phyloP scores from a whole-genome alignment of 2,113 vertebrate genomes.

The Thamnaconus septentrionalis region DNA sequence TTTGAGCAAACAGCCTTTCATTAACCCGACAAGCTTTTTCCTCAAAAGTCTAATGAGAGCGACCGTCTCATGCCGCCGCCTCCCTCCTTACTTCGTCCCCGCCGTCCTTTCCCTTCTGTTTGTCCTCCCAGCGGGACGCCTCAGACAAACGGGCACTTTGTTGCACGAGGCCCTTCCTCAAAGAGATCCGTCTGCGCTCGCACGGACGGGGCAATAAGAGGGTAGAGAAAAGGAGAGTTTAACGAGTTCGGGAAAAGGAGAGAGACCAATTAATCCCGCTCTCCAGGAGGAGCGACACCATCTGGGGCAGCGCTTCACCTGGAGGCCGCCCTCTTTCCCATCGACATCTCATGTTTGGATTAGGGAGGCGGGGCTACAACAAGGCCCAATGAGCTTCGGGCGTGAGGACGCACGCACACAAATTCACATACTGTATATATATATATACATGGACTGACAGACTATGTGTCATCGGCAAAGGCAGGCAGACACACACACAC shows the following conservation, averaged over 20 bases:
- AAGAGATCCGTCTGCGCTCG: constrained; percentile 7
- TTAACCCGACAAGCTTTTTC: constrained; percentile 50
- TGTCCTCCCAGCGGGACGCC: constrained; percentile 50
- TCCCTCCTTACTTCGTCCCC: constrained; percentile 13
- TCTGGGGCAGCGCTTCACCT: constrained; percentile 67
- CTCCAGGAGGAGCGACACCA: constrained; percentile 58
- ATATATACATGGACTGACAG: constrained; percentile 13
- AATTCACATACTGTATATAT: constrained; percentile 18
- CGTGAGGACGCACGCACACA: constrained; percentile 64
- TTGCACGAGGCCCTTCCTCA: constrained; percentile 34
- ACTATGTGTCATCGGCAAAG: constrained; percentile 13
- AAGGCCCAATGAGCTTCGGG: constrained; percentile 51
- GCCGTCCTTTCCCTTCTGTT: constrained; percentile 39
- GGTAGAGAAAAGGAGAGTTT: constrained; percentile 15
- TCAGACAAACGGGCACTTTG: constrained; percentile 50
- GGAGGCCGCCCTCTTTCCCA: constrained; percentile 62
- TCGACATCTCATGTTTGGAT: constrained; percentile 70
- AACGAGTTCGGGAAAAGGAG: constrained; percentile 23
- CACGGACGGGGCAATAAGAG: constrained; percentile 23
- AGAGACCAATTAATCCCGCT: constrained; percentile 50
- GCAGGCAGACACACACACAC: constrained; percentile 11
- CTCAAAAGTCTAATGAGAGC: constrained; percentile 57
- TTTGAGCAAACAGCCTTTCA: constrained; percentile 56
- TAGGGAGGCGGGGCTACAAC: constrained; percentile 63
- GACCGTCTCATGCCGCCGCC: constrained; percentile 40